A percentile compares a stretch with the other conserved stretches of the same genome.
phyloP scores from a whole-genome alignment of 2,797 vertebrate genomes.

The Rhynchonycteris naso region DNA sequence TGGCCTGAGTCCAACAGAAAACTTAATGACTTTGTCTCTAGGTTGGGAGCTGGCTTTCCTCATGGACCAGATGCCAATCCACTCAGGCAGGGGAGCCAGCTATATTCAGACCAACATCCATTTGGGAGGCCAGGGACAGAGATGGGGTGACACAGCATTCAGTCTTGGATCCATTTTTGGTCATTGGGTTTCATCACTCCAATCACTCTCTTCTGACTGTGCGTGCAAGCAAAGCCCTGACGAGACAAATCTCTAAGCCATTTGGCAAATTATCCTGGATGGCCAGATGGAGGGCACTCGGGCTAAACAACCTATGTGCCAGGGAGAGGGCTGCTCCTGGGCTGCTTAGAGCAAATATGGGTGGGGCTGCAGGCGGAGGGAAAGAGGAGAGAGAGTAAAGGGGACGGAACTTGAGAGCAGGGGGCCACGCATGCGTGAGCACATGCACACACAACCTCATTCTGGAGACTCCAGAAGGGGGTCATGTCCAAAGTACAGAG shows the following conservation, averaged over 20 bases:
- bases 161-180: neutral
- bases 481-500: neutral
- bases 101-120: neutral
- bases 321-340: neutral
- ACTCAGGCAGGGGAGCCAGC: neutral
- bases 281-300: neutral
- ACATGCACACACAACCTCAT: neutral
- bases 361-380: fast-evolving
- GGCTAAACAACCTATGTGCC: neutral
- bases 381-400: no score
- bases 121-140: neutral
- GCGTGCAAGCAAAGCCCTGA: neutral
- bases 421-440: fast-evolving
- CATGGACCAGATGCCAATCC: neutral
- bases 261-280: conserved; percentile 28
- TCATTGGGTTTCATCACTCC: neutral
- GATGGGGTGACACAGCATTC: fast-evolving
- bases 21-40: neutral
- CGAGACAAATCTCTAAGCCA: neutral
- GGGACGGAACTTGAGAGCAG: neutral
- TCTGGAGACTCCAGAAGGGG: neutral
- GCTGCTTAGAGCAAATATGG: neutral
- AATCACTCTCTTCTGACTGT: neutral
- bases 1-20: neutral
- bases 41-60: conserved; percentile 21